Evolutionary conservation across 2,113 vertebrate genomes (phyloP).

Genomic region (Geococcyx californianus): DNA sequence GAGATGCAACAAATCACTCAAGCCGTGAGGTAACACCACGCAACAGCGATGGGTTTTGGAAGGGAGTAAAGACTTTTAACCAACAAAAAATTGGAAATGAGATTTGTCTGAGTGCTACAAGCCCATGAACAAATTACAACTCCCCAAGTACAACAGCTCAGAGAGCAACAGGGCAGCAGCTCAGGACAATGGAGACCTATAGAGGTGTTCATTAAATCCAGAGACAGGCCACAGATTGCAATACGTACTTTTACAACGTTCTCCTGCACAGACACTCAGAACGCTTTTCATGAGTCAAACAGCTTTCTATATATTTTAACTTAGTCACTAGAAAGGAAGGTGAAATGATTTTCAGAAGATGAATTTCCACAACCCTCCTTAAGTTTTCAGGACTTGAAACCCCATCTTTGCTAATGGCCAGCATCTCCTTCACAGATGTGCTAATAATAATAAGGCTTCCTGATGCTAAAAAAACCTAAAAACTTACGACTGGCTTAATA

Average conservation of each 20-base stretch:
- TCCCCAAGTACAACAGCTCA: background rate
- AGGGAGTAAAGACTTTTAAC: background rate
- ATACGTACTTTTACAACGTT: background rate
- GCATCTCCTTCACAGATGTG: background rate
- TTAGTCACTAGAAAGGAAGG: background rate
- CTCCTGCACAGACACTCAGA: background rate
- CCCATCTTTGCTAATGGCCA: background rate
- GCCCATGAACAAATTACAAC: background rate
- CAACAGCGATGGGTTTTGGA: background rate
- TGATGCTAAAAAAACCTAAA: background rate
- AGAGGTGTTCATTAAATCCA: accelerated
- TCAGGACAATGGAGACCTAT: background rate
- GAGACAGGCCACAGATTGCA: background rate
- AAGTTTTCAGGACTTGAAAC: background rate
- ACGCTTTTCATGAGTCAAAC: background rate
- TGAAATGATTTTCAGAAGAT: background rate
- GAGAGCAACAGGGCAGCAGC: background rate
- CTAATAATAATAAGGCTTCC: background rate
- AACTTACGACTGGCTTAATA: background rate
- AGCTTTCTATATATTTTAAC: background rate
- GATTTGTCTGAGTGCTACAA: background rate
- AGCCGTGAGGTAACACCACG: background rate
- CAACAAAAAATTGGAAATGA: background rate
- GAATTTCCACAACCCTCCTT: background rate
- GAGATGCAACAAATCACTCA: background rate